Evolutionary conservation across 2,113 vertebrate genomes (phyloP).

Genomic region (Meles meles): DNA sequence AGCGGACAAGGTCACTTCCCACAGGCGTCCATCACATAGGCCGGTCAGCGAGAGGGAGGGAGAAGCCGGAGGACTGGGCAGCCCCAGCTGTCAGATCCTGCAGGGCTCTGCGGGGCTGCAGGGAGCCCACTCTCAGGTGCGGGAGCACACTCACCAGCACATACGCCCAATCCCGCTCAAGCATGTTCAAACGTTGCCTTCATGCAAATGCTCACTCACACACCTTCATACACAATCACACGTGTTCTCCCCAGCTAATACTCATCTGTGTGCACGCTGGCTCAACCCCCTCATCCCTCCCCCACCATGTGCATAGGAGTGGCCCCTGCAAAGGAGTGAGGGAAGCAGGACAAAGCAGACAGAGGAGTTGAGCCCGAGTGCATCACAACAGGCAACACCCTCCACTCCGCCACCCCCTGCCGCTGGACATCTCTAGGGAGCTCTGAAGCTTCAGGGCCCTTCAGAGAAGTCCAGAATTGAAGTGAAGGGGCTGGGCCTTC

Average conservation of each 20-base stretch:
- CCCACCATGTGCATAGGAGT: background rate
- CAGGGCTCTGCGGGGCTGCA: background rate
- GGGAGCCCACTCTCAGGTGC: no score
- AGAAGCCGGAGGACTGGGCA: slow-evolving; percentile 26
- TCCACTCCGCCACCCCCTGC: no score
- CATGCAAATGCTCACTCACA: background rate
- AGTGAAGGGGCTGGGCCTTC: background rate
- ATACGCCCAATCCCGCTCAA: background rate
- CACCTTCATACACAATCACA: background rate
- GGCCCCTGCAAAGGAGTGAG: background rate
- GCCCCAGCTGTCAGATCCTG: slow-evolving; percentile 40
- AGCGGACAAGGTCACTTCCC: slow-evolving; percentile 48
- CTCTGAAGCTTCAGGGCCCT: background rate
- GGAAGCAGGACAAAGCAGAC: background rate
- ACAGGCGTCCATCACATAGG: background rate
- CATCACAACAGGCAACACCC: rapidly evolving
- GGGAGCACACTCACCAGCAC: rapidly evolving
- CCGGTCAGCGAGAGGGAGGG: slow-evolving; percentile 29
- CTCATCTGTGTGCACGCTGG: no score
- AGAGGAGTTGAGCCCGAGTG: rapidly evolving
- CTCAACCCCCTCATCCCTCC: background rate
- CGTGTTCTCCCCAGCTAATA: background rate
- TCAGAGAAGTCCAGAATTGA: background rate
- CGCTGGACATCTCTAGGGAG: background rate
- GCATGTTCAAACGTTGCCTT: background rate